Evolutionary conservation across 2,113 vertebrate genomes (phyloP).

Genomic region (Perccottus glenii): DNA sequence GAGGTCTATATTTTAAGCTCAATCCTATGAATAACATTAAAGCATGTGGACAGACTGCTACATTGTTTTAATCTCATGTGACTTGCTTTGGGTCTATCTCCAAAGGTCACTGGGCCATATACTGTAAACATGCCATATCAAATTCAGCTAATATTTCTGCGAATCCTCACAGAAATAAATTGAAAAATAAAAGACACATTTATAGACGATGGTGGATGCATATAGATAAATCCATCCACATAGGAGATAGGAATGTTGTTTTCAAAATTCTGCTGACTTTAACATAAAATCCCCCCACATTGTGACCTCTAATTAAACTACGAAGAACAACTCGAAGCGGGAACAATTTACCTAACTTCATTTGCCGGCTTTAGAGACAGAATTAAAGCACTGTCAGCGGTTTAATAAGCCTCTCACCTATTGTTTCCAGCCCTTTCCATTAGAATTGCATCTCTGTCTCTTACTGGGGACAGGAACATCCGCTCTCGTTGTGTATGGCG

Average conservation of each 20-base stretch:
- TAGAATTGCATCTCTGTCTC: constrained; percentile 24
- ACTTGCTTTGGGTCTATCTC: constrained; percentile 34
- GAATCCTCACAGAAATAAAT: background rate
- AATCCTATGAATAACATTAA: constrained; percentile 37
- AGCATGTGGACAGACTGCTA: constrained; percentile 11
- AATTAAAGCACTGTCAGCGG: constrained; percentile 68
- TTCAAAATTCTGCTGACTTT: constrained; percentile 28
- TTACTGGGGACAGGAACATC: constrained; percentile 42
- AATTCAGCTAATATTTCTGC: constrained; percentile 18
- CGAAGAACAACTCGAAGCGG: constrained; percentile 53
- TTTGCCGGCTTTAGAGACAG: constrained; percentile 45
- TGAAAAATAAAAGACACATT: background rate
- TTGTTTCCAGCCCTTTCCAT: constrained; percentile 57
- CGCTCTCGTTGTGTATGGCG: constrained; percentile 44
- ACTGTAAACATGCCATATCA: constrained; percentile 50
- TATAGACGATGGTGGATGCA: background rate
- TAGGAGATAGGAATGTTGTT: constrained; percentile 23
- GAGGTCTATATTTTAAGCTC: constrained; percentile 11
- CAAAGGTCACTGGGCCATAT: constrained; percentile 57
- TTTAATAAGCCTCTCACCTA: constrained; percentile 72
- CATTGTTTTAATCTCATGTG: constrained; percentile 44
- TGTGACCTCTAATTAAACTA: constrained; percentile 69
- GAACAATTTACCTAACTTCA: constrained; percentile 55
- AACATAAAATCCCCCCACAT: constrained; percentile 50
- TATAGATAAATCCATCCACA: constrained; percentile 30